Evolutionary conservation across 2,797 vertebrate species (phyloP), one percentile per base, ranked within the genome.

Genomic region (Gallirallus australis): DNA sequence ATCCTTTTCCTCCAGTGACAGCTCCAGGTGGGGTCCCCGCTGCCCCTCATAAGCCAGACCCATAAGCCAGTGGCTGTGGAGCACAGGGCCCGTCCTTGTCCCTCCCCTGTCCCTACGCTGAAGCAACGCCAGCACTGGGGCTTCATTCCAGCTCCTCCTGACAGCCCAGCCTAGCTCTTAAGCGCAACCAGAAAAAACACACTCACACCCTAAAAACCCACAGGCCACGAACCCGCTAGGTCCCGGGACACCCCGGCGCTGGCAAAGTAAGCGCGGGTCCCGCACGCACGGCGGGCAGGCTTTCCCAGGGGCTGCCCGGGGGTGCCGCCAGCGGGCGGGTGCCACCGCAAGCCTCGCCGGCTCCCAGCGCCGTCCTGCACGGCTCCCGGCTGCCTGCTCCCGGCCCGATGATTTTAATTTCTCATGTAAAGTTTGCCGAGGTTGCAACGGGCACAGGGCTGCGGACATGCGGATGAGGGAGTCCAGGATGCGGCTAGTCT

Each of bases 361-460:
- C 76, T 72, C 20, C n/a, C 42, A 28, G 50, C 23, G 31, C 59
- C 66, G 61, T 64, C 5, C 71, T 7, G 66, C 57, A 1, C 65
- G 17, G 48, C 78, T 59, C n/a, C 7, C 27, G 47, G 28, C 54
- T 40, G 60, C 52, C 57, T 8, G 72, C 59, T 70, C 65, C 72
- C 54, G 8, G 50, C 37, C 65, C 12, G 6, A 9, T 2, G 13
- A 56, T 70, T 19, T 54, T 24, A 3, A 65, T 54, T 50, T 54
- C 79, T 16, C 86, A 80, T 50, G 52, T 17, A 28, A 95, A 96
- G 89, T 92, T 93, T 91, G 48, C 42, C 64, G 40, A 84, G 83
- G 33, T 0, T 61, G 52, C 23, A 50, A 39, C 1, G 8, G 73
- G 59, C 66, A 18, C 27, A 68, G 68, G 30, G 37, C 59, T 15